Evolutionary conservation across 92 coral and sea anemone genomes (phyloP).

Genomic region (Diadumene lineata): DNA sequence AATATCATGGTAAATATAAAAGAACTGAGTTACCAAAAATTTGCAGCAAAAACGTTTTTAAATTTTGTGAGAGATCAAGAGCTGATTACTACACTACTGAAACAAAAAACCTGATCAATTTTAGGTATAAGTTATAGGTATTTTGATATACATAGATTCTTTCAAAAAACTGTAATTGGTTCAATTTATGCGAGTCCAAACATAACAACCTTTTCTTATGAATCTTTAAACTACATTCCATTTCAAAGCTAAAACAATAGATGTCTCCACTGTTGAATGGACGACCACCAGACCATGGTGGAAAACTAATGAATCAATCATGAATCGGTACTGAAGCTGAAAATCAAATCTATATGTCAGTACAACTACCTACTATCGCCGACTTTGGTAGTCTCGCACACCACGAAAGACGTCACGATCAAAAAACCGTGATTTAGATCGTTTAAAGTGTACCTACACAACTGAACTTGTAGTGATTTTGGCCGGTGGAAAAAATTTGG

Average conservation of each 20-base stretch:
- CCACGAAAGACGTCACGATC: too few relatives aligned
- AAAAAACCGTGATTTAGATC: too few relatives aligned
- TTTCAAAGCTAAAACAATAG: conserved; percentile 17
- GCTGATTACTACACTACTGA: background rate
- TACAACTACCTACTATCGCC: too few relatives aligned
- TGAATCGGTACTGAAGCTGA: background rate
- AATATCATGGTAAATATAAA: too few relatives aligned
- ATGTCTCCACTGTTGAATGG: background rate
- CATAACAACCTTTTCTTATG: conserved; percentile 11
- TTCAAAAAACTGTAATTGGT: background rate
- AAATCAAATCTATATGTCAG: background rate
- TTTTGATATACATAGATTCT: background rate
- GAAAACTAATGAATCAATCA: conserved; percentile 17
- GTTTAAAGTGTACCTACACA: too few relatives aligned
- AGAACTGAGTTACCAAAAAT: too few relatives aligned
- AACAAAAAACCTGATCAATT: background rate
- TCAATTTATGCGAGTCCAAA: background rate
- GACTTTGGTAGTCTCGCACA: too few relatives aligned
- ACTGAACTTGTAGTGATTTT: too few relatives aligned
- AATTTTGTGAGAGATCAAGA: too few relatives aligned
- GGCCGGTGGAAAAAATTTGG: too few relatives aligned
- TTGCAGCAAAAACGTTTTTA: too few relatives aligned
- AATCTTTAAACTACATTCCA: conserved; percentile 19
- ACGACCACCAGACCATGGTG: conserved; percentile 29
- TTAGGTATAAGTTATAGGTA: too few relatives aligned